Evolutionary conservation across 2,113 vertebrate genomes (phyloP), one percentile per base, ranked within the genome.

Genomic region (Grallaria varia): DNA sequence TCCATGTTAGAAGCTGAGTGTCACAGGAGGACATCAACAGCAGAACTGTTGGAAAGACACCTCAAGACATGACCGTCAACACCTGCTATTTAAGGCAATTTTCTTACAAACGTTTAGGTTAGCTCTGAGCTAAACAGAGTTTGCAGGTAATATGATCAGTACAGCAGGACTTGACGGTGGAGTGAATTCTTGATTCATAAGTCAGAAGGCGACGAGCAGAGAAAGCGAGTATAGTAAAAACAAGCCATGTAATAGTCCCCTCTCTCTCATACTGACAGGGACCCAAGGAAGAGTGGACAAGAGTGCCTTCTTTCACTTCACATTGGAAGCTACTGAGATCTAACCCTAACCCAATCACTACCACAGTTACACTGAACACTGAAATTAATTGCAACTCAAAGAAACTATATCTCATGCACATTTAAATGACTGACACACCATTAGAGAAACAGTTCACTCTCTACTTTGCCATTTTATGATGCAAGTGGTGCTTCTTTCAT

Each of bases 131-230:
- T 14, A 79, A 87, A 56, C 10, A 55, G 39, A 84, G 64, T 59
- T 86, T 84, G 17, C 33, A 69, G 74, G 52, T 80, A 92, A 81
- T 14, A 86, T 49, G 58, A 89, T 50, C 17, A 62, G 85, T 45
- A 1, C 28, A 78, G 37, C 4, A 16, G 8, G 8, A 45, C 56
- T 73, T 79, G 31, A 75, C 75, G 63, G 55, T 63, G 15, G 49
- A 90, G 25, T 25, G 15, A 87, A 35, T 9, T 95, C 74, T 77
- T 81, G 58, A 76, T 33, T 64, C 58, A 31, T 31, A 25, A 8
- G 4, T 64, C 85, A 91, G 63, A 82, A 95, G 50, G 62, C 47
- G 68, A 80, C 28, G 81, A 68, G 39, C 44, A 45, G 21, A 78
- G 69, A 85, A 95, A 78, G 58, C 3, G 58, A 58, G 24, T 53